Evolutionary conservation across 2,797 vertebrate species (phyloP), one percentile per base, ranked within the genome.

Genomic region (Heteromormyrus szaboi): DNA sequence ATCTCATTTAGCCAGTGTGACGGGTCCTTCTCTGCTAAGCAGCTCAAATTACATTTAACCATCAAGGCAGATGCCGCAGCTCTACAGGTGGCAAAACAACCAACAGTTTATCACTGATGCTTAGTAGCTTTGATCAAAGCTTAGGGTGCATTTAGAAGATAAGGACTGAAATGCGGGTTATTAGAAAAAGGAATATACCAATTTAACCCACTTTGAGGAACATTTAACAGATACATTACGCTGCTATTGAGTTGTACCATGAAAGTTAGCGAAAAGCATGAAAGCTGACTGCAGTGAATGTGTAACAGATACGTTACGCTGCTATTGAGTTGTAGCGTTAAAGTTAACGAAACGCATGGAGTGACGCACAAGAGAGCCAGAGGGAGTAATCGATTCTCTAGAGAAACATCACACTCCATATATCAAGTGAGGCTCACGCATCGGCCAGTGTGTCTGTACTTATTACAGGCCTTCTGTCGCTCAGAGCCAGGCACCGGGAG

Each of bases 371-470:
- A 88, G 37, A 48, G 29, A 65, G 83, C 90, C 90, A 90, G 88
- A 90, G 92, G 90, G 91, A 89, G 90, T 22, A 87, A 85, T 14
- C 7, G 19, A 91, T 92, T 93, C 90, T 91, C 90, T 89, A 91
- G 89, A 90, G 86, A 91, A 85, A 51, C 91, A 90, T 92, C 92
- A 91, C 87, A 91, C 88, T 91, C 93, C 95, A 92, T 95, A 95
- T 95, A 95, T 95, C 92, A 91, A 90, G 89, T 89, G 91, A 92
- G 92, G 92, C 93, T 94, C 93, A 93, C 89, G 89, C 87, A 90
- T 92, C 90, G 91, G 91, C 93, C 89, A 91, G 90, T 12, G 90
- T 19, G n/a, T 92, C 93, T 91, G 90, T 92, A 93, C 89, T 91
- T 91, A 94, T 95, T 94, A 95, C 91, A 88, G 93, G 88, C 89